Conservation (phyloP, 2,113 vertebrate species). For the Megaceryle maxima region DNA sequence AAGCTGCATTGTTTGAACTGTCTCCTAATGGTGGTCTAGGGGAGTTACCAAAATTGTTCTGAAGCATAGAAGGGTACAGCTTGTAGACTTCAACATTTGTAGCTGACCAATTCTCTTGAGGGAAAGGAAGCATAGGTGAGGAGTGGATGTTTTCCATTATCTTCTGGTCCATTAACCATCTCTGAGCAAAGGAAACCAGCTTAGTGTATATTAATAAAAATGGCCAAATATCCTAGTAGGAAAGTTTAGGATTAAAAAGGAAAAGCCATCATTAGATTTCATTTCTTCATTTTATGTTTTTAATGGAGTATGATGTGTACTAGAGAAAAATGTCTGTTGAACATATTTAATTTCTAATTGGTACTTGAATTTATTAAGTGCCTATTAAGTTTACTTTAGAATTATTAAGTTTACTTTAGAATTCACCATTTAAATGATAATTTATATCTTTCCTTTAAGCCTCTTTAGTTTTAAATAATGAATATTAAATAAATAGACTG, state of each 20-base stretch:
- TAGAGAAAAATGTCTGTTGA: neutral
- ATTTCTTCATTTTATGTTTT: neutral
- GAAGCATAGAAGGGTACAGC: neutral
- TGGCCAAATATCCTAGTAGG: neutral
- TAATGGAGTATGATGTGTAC: neutral
- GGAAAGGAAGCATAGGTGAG: neutral
- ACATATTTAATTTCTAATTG: neutral
- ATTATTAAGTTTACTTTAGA: slow-evolving; percentile 16
- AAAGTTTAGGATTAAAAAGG: neutral
- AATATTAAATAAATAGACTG: neutral
- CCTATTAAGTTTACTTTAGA: neutral
- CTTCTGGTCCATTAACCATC: neutral
- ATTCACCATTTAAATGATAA: slow-evolving; percentile 32
- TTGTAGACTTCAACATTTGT: neutral
- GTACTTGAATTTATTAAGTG: neutral
- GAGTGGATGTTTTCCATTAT: neutral
- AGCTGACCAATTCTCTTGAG: neutral
- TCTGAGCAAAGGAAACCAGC: neutral
- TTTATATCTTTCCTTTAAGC: neutral
- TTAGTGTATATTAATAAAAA: neutral
- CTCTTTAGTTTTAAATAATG: slow-evolving; percentile 26
- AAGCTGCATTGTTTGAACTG: neutral
- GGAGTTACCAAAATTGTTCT: neutral
- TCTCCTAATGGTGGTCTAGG: neutral
- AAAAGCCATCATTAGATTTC: neutral